These are phyloP conservation scores for Drosophila kanapiae DNA, from an alignment of 1,140 invertebrate species.

Conservation along the genomic window DNA sequence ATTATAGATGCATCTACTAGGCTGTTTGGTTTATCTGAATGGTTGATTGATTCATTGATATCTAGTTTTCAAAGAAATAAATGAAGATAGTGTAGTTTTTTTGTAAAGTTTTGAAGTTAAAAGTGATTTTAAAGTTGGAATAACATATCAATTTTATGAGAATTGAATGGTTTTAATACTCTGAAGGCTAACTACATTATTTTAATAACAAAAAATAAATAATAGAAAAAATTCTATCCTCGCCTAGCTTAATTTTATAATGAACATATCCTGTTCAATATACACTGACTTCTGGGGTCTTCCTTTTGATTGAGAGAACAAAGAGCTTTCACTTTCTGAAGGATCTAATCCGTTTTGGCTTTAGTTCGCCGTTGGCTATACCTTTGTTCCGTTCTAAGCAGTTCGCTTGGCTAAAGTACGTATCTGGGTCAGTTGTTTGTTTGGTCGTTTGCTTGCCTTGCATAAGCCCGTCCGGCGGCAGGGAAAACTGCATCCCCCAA, in stretches of 20 bases:
- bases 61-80: no score
- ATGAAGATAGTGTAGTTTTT: neutral
- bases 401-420: constrained; percentile 28
- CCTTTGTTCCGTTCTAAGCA: constrained; percentile 12
- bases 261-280: neutral
- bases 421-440: constrained; percentile 60
- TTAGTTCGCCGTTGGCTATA: constrained; percentile 25
- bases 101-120: accelerated
- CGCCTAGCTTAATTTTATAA: neutral
- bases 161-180: neutral
- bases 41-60: no score
- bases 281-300: neutral
- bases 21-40: neutral
- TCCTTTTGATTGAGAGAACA: constrained; percentile 27
- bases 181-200: neutral
- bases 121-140: neutral
- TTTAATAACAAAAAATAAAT: neutral
- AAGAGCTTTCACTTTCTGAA: constrained; percentile 33
- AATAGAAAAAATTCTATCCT: neutral
- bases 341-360: constrained; percentile 42
- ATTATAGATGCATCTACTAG: neutral
- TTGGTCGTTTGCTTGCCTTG: constrained; percentile 41
- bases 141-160: neutral
- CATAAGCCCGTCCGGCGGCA: constrained; percentile 48
- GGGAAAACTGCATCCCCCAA: constrained; percentile 12